Evolutionary conservation across 2,888 invertebrate species (phyloP).

Genomic region (Adineta ricciae): DNA sequence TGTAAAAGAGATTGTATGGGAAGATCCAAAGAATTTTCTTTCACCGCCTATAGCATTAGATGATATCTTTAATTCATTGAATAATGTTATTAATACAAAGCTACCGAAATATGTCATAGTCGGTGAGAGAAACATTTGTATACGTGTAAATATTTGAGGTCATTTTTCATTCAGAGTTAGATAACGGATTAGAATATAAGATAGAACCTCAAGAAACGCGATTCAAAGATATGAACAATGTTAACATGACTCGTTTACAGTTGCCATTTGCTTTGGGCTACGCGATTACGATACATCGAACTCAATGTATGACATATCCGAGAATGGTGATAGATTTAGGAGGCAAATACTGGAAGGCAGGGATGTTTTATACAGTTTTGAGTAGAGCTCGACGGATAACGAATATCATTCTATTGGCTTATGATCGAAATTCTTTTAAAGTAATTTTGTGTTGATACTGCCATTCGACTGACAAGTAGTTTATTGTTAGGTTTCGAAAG

Average conservation of each 20-base stretch:
- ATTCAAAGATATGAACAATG: not conserved
- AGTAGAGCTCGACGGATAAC: not conserved
- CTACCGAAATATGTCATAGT: not conserved
- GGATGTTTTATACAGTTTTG: not conserved
- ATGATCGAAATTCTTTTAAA: not conserved
- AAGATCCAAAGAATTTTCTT: not conserved
- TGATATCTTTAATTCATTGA: not conserved
- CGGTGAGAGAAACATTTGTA: too few species aligned
- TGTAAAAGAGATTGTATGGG: not conserved
- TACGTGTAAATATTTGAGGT: too few species aligned
- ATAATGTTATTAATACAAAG: not conserved
- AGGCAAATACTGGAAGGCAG: not conserved
- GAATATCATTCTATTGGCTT: not conserved
- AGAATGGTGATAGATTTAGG: not conserved
- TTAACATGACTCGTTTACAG: not conserved
- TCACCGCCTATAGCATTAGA: not conserved
- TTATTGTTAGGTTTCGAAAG: not conserved
- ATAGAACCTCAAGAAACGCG: not conserved
- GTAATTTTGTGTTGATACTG: too few species aligned
- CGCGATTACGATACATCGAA: not conserved
- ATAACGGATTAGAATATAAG: not conserved
- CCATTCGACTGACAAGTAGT: too few species aligned
- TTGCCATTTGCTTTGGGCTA: not conserved
- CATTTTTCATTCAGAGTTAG: not conserved
- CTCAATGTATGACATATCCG: not conserved